Conservation (phyloP, 2,797 vertebrate species). For the Coregonus suidteri region DNA sequence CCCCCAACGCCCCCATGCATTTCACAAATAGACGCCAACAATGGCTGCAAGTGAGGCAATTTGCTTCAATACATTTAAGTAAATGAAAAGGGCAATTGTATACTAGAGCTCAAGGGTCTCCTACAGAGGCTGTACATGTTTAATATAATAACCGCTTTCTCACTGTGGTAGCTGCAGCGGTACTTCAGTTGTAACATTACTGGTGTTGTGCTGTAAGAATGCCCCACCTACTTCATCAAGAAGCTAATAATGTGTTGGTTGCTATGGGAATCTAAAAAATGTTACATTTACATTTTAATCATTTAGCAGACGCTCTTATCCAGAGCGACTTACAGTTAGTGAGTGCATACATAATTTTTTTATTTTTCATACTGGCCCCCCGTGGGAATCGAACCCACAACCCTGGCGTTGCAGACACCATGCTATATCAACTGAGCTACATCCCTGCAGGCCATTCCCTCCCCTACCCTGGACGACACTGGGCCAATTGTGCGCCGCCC, state of each 20-base stretch:
- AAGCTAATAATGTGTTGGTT: neutral
- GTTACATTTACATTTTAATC: too few relatives aligned
- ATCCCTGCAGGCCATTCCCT: too few relatives aligned
- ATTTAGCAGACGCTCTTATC: too few relatives aligned
- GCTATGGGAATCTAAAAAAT: neutral
- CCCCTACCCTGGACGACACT: too few relatives aligned
- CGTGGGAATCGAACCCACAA: too few relatives aligned
- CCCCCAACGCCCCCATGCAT: neutral
- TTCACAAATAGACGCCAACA: constrained; percentile 2
- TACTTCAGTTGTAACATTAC: neutral
- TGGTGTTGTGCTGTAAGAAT: constrained; percentile 8
- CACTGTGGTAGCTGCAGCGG: neutral
- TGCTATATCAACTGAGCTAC: too few relatives aligned
- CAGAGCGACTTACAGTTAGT: too few relatives aligned
- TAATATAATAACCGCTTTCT: neutral
- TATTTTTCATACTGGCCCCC: too few relatives aligned
- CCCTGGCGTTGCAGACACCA: too few relatives aligned
- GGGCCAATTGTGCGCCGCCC: too few relatives aligned
- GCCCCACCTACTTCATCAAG: neutral
- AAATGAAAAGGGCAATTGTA: neutral
- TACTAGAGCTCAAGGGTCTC: neutral
- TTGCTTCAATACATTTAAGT: constrained; percentile 4
- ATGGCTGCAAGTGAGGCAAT: constrained; percentile 1
- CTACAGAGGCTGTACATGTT: neutral
- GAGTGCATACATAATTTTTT: too few relatives aligned